Evolutionary conservation across 1,140 invertebrate genomes (phyloP).

Genomic region (Drosophila saltans): DNA sequence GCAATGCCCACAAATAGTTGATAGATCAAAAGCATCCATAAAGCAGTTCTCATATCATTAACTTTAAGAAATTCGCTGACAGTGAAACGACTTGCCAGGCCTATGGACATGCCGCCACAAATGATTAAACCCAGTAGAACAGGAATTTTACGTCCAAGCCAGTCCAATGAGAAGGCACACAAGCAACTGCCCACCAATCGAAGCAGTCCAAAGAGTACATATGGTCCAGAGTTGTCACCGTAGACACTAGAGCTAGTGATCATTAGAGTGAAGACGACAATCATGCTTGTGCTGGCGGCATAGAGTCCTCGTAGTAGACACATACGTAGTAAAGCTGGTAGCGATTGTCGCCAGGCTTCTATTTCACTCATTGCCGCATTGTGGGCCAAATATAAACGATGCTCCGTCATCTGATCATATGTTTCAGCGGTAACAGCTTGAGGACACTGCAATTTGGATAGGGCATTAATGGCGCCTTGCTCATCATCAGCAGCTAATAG

Average conservation of each 20-base stretch:
- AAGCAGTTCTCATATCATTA: conserved; percentile 40
- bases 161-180: conserved; percentile 55
- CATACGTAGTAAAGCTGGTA: conserved; percentile 61
- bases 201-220: conserved; percentile 59
- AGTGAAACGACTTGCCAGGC: conserved; percentile 52
- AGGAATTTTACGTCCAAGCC: conserved; percentile 58
- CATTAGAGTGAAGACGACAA: conserved; percentile 49
- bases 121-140: conserved; percentile 60
- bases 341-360: conserved; percentile 31
- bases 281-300: conserved; percentile 48
- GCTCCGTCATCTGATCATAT: conserved; percentile 66
- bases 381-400: conserved; percentile 57
- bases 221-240: conserved; percentile 47
- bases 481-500: conserved; percentile 47
- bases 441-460: conserved; percentile 62
- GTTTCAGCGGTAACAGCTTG: conserved; percentile 61
- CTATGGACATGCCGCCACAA: conserved; percentile 45
- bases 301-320: conserved; percentile 53
- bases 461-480: conserved; percentile 53
- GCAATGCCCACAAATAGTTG: conserved; percentile 64
- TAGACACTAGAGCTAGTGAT: conserved; percentile 51
- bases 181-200: conserved; percentile 54
- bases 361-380: conserved; percentile 18
- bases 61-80: conserved; percentile 6
- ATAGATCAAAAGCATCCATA: conserved; percentile 62